These are phyloP conservation scores for Megalurothrips usitatus DNA, from an alignment of 2,888 invertebrate genomes.

Conservation along the genomic window DNA sequence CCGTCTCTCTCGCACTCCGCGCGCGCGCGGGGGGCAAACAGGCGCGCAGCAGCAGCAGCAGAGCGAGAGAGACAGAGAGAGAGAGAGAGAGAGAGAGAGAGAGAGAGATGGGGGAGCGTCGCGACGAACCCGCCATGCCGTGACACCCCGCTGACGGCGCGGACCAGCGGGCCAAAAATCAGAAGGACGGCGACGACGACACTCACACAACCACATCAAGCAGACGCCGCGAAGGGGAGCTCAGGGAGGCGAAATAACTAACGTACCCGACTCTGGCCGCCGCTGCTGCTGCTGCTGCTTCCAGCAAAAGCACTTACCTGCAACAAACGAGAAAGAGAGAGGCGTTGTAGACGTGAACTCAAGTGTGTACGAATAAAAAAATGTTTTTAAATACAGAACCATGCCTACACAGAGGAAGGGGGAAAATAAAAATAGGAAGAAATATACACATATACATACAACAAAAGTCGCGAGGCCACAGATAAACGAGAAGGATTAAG, in stretches of 20 bases:
- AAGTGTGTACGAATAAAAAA: neutral
- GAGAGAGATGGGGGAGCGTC: neutral
- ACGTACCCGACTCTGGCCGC: neutral
- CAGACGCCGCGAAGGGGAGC: neutral
- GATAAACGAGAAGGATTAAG: no score
- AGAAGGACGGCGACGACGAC: no score
- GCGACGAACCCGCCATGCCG: no score
- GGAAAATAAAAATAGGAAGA: no score
- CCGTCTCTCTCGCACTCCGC: neutral
- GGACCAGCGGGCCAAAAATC: no score
- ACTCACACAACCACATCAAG: no score
- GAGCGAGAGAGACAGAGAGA: neutral
- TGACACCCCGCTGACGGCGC: no score
- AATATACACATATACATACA: no score
- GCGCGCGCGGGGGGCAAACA: neutral
- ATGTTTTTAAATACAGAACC: neutral
- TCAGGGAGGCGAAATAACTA: neutral
- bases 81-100: constrained; percentile 1
- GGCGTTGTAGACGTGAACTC: no score
- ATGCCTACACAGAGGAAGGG: neutral
- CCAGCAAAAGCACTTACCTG: neutral
- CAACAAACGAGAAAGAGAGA: neutral
- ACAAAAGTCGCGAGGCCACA: no score
- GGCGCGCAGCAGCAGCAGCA: neutral
- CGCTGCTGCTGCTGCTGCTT: neutral